Conservation (phyloP, 1,140 invertebrate genomes). For the Drosophila kurseongensis region DNA sequence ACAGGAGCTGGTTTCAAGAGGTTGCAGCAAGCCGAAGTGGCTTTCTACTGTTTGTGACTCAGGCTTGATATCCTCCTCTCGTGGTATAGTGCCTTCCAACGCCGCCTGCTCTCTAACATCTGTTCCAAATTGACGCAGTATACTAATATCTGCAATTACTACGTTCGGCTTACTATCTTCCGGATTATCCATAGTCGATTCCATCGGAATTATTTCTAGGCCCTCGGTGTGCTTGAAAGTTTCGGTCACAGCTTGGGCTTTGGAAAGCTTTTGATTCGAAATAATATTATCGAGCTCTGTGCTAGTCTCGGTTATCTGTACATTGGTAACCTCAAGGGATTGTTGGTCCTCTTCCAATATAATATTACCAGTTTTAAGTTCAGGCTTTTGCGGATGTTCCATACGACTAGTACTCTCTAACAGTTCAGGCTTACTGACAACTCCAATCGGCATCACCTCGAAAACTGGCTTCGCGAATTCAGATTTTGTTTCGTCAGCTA, state of each 20-base stretch:
- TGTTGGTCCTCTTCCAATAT: conserved; percentile 42
- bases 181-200: conserved; percentile 26
- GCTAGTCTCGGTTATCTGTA: conserved; percentile 57
- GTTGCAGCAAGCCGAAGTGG: conserved; percentile 41
- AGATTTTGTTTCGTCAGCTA: conserved; percentile 7
- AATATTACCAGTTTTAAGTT: conserved; percentile 32
- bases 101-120: conserved; percentile 44
- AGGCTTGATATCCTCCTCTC: conserved; percentile 16
- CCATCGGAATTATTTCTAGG: conserved; percentile 39
- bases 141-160: conserved; percentile 40
- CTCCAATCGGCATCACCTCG: conserved; percentile 49
- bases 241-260: conserved; percentile 33
- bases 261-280: not conserved
- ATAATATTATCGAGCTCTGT: conserved; percentile 11
- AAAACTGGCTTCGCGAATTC: conserved; percentile 19
- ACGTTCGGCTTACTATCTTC: conserved; percentile 34
- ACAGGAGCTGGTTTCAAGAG: conserved; percentile 45
- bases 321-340: conserved; percentile 56
- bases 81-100: conserved; percentile 35
- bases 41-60: conserved; percentile 26
- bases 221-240: conserved; percentile 44
- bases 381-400: conserved; percentile 24
- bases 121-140: conserved; percentile 41
- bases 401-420: conserved; percentile 25
- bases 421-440: conserved; percentile 30